Evolutionary conservation across 2,797 vertebrate genomes (phyloP).

Genomic region (Enteromius trimaculatus): DNA sequence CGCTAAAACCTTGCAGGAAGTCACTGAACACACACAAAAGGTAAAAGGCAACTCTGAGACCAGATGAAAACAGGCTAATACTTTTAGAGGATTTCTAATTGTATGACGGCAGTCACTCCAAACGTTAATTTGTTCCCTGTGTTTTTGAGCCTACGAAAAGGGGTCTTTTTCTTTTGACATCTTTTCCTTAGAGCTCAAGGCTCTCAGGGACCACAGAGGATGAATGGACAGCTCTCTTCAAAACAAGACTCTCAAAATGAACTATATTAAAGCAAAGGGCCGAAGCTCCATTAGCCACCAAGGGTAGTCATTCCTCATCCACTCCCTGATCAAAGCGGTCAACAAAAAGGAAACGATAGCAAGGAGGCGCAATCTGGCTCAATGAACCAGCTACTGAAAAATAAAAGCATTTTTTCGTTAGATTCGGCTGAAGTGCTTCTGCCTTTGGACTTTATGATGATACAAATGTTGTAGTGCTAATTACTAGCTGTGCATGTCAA

Average conservation of each 20-base stretch:
- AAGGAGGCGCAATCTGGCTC: conserved; percentile 14
- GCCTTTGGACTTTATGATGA: background rate
- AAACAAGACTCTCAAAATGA: conserved; percentile 42
- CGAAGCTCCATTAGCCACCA: conserved; percentile 48
- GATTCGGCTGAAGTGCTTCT: conserved; percentile 8
- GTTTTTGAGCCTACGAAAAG: conserved; percentile 14
- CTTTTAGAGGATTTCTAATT: conserved; percentile 16
- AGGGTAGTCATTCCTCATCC: conserved; percentile 47
- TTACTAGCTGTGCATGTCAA: conserved; percentile 31
- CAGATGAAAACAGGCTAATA: conserved; percentile 16
- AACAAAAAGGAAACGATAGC: conserved; percentile 42
- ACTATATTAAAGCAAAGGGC: conserved; percentile 47
- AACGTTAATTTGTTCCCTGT: conserved; percentile 31
- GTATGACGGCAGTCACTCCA: background rate
- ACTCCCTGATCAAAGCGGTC: conserved; percentile 57
- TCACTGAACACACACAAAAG: conserved; percentile 17
- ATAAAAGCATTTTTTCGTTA: conserved; percentile 15
- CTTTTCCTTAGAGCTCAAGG: conserved; percentile 37
- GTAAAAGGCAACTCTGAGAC: background rate
- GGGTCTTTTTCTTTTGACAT: background rate
- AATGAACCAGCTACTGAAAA: background rate
- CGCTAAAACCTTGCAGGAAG: conserved; percentile 26
- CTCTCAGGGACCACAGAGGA: conserved; percentile 40
- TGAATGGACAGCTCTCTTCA: conserved; percentile 44
- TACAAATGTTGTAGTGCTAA: conserved; percentile 32